A percentile compares a stretch with the other conserved stretches of the same genome.
Conservation (phyloP, 2,888 invertebrate species). For the Crepidodera aurea region DNA sequence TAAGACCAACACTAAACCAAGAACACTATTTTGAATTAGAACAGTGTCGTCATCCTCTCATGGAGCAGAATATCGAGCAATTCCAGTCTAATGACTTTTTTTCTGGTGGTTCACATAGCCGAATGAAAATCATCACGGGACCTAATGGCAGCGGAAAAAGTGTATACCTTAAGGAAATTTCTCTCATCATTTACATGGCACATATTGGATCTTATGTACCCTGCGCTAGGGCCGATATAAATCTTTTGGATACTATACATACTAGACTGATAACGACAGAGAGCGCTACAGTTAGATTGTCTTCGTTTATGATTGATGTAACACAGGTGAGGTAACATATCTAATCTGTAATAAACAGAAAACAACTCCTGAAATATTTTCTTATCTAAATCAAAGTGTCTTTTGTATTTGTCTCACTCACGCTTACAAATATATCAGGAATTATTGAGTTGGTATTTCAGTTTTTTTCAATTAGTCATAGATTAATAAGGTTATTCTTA, state of each 20-base stretch:
- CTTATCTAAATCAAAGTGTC: too few relatives aligned
- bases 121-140: constrained; percentile 83
- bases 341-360: constrained; percentile 4
- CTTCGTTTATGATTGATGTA: constrained; percentile 86
- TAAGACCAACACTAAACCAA: constrained; percentile 56
- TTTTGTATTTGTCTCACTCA: too few relatives aligned
- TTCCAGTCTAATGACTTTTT: constrained; percentile 79
- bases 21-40: constrained; percentile 55
- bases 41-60: constrained; percentile 77
- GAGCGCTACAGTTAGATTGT: constrained; percentile 79
- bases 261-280: constrained; percentile 80
- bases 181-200: constrained; percentile 82
- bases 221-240: constrained; percentile 76
- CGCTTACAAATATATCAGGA: too few relatives aligned
- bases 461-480: too few relatives aligned
- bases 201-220: constrained; percentile 92
- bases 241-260: constrained; percentile 76
- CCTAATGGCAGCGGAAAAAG: constrained; percentile 94
- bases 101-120: constrained; percentile 66
- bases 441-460: too few relatives aligned
- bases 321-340: constrained; percentile 71
- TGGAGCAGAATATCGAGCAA: constrained; percentile 69
- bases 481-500: too few relatives aligned
- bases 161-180: constrained; percentile 86
- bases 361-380: not conserved